phyloP scores from a whole-genome alignment of 2,797 vertebrate species.

The Mionectes olivaceus region DNA sequence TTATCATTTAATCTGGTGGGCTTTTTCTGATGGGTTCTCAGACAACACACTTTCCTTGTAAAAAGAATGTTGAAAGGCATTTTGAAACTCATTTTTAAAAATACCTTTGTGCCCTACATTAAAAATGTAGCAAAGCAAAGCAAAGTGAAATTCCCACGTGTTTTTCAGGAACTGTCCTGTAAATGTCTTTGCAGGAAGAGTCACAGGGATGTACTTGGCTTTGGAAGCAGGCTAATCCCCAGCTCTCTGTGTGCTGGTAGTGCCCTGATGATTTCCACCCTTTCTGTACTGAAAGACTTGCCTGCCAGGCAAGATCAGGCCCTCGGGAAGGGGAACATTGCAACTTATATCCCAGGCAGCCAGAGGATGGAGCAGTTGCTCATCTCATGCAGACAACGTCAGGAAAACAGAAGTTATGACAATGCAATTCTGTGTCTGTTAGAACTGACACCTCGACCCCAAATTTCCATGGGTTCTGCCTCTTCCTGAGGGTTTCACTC shows the following conservation, averaged over 20 bases:
- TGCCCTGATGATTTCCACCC: not conserved
- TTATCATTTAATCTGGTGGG: not conserved
- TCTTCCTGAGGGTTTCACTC: not conserved
- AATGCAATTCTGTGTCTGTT: not conserved
- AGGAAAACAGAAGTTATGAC: not conserved
- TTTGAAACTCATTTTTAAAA: not conserved
- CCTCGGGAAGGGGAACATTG: not conserved
- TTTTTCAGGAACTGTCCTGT: not conserved
- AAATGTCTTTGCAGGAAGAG: not conserved
- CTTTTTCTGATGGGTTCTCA: not conserved
- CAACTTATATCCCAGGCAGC: not conserved
- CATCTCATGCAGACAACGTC: rapidly evolving
- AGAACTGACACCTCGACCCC: not conserved
- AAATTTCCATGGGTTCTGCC: not conserved
- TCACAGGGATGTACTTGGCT: not conserved
- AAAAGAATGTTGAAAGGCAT: not conserved
- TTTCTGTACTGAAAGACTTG: not conserved
- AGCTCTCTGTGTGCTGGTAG: not conserved
- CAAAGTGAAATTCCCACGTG: not conserved
- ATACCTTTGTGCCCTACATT: not conserved
- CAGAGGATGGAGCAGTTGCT: not conserved
- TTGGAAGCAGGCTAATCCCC: not conserved
- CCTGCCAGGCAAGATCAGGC: not conserved
- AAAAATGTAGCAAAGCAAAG: not conserved
- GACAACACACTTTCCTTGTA: not conserved